Evolutionary conservation across 2,797 vertebrate genomes (phyloP), one percentile per base, ranked within the genome.

Genomic region (Oryzias sinensis): DNA sequence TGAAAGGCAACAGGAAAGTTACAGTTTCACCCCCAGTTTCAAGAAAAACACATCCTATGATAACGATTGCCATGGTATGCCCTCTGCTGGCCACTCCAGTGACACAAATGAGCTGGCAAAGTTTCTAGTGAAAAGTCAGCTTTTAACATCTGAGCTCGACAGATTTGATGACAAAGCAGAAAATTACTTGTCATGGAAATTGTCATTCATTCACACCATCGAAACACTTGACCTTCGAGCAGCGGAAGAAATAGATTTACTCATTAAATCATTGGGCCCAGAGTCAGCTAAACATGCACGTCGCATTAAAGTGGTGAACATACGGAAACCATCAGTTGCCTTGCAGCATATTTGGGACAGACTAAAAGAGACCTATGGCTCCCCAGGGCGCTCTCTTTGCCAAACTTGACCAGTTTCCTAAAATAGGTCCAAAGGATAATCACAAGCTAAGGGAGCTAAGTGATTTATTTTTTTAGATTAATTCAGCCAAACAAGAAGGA

Each of bases 361-460:
- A 16, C 4, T 53, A 16, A 40, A 53, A 3, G 14, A 53, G 51
- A 15, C 16, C 0, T 53, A n/a, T 24, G 51, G 51, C 13, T 53
- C 51, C 5, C 51, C 18, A 53, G 14, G 51, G 51, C 15, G 40
- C 51, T 43, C 20, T 53, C 15, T 54, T 54, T 43, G 41, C 20
- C 9, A 43, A 54, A n/a, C 41, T 43, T n/a, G 52, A 54, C 2
- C 22, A n/a, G n/a, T 43, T 54, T 13, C 52, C 52, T 1, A 54
- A 54, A 43, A 54, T 27, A 2, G 52, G 52, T 14, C 52, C 40
- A 6, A 54, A 43, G 5, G 52, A 54, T 7, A 14, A 43, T 9
- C 15, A 25, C 7, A 53, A 42, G 4, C 51, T 53, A 13, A 53
- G 37, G 2, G 51, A 53, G 13, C 18, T 53, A 0, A 15, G 6